Evolutionary conservation across 2,113 vertebrate genomes (phyloP), one percentile per base, ranked within the genome.

Genomic region (Oncorhynchus kisutch): DNA sequence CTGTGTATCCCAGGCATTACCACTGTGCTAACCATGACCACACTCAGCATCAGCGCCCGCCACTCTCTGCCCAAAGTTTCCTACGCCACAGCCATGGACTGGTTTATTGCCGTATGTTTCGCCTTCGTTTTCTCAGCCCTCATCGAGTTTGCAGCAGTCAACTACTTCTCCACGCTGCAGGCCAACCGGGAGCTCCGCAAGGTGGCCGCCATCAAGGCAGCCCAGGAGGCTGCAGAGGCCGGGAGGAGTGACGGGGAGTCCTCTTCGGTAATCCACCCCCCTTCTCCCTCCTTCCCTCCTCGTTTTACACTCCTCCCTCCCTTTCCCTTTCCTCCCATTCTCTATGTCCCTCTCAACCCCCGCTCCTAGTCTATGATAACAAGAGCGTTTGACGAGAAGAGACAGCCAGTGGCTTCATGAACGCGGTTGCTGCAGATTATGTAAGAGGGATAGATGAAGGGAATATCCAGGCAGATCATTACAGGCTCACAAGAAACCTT

Each of bases 91-190:
- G 97, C 96, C 85, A 98, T 98, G 96, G 96, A 99, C 67, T 98
- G 97, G 97, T 99, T 98, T 91, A 99, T 99, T 27, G 97, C 97
- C 0, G 97, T 99, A 57, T 99, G 97, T 90, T 99, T 97, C 78
- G 96, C 96, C 80, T 99, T 98, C 9, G 97, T 98, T 86, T 98
- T 98, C 90, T 98, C 97, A 0, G 96, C 96, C 39, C 95, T 99
- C n/a, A 98, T 98, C 74, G 97, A 98, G 89, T 99, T 99, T 45
- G 97, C 97, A 12, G 96, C 96, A 67, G 97, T 99, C 90, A 99
- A 99, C 91, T 99, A 98, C 91, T 98, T 99, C 85, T 98, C 96
- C 92, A 99, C 97, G 25, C 90, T 98, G 67, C 95, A 99, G 89
- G 91, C 95, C 80, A 96, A 96, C 87, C 92, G 92, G 86, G 94